Base-by-base conservation (phyloP, 1,140 invertebrate genomes). In the Hesperophylax magnus region DNA sequence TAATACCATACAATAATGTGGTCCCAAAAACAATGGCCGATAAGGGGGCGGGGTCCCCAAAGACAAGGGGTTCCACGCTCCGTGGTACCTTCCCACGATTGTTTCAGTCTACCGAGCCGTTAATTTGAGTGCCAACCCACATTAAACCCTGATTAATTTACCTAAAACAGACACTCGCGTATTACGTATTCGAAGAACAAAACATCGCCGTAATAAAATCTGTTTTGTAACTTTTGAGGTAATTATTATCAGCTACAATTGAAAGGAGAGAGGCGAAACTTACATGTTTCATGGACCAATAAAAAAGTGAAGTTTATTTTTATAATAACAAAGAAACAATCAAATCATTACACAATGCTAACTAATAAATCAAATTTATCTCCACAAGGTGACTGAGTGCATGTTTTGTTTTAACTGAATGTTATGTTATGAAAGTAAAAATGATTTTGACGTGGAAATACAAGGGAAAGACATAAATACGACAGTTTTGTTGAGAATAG, bases 181-280 rank as follows among this genome's bases (percentile, higher is more conserved):
- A 47, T 47, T 47, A 47, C 39, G n/a, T 20, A 58, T 58, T 58
- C 56, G 11, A 18, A 22, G 56, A 58, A 20, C 22, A 18, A 22
- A 58, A 18, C 18, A 58, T 47, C 9, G 56, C 22, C 56, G 22
- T 58, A 58, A 22, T 56, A 0, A 17, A 14, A 14, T 58, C 56
- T 58, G 56, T 58, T 58, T 58, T 22, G 56, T 58, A 58, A 58
- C n/a, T 58, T 56, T 58, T 58, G n/a, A 58, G 22, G 22, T 58
- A 58, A 58, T 58, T 58, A 18, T 58, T 58, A 20, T 18, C 1
- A 58, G 56, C n/a, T 7, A 65, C 20, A 31, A 65, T 65, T 27
- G 20, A 65, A 31, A 17, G 18, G 17, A n/a, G 63, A 65, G 17
- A 65, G 15, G 20, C 6, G 7, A 22, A 22, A n/a, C 24, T 65